Conservation (phyloP, 2,113 vertebrate genomes). For the Ophthalmolycus amberensis region DNA sequence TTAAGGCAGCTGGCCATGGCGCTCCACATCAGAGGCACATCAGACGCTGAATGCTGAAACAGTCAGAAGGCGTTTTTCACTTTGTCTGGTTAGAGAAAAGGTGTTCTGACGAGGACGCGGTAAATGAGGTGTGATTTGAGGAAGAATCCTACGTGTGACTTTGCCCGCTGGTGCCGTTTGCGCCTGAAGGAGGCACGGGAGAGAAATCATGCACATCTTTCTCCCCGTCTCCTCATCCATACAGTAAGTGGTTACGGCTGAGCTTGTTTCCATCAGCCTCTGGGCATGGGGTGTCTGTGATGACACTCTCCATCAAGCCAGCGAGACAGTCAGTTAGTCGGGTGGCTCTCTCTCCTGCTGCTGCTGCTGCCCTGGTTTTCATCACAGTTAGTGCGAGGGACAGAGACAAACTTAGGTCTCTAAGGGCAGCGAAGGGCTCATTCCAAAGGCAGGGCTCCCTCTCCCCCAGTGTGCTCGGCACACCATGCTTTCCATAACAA, state of each 20-base stretch:
- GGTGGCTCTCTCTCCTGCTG: slow-evolving; percentile 32
- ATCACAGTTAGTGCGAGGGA: slow-evolving; percentile 75
- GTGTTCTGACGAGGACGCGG: slow-evolving; percentile 32
- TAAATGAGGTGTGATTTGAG: slow-evolving; percentile 69
- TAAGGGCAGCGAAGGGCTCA: slow-evolving; percentile 59
- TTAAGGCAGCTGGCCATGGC: slow-evolving; percentile 45
- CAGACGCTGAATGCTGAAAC: slow-evolving; percentile 35
- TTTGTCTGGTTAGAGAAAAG: slow-evolving; percentile 56
- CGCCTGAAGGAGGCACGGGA: slow-evolving; percentile 48
- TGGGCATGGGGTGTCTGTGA: slow-evolving; percentile 72
- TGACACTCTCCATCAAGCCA: slow-evolving; percentile 74
- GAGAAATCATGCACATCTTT: slow-evolving; percentile 70
- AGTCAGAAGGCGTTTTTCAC: slow-evolving; percentile 35
- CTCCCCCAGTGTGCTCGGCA: slow-evolving; percentile 49
- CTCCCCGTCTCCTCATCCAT: slow-evolving; percentile 56
- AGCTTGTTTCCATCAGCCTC: slow-evolving; percentile 77
- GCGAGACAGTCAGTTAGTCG: slow-evolving; percentile 54
- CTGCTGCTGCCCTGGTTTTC: slow-evolving; percentile 72
- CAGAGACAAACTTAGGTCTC: slow-evolving; percentile 71
- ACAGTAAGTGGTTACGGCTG: slow-evolving; percentile 67
- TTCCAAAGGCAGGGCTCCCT: slow-evolving; percentile 63
- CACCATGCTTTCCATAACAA: slow-evolving; percentile 80
- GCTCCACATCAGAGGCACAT: slow-evolving; percentile 44
- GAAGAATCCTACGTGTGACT: slow-evolving; percentile 42
- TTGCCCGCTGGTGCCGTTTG: slow-evolving; percentile 37